Evolutionary conservation across 30 jellyfish, hydroid and myxozoan species (phyloP), one percentile per base, ranked within the genome.

Genomic region (Cassiopea xamachana): DNA sequence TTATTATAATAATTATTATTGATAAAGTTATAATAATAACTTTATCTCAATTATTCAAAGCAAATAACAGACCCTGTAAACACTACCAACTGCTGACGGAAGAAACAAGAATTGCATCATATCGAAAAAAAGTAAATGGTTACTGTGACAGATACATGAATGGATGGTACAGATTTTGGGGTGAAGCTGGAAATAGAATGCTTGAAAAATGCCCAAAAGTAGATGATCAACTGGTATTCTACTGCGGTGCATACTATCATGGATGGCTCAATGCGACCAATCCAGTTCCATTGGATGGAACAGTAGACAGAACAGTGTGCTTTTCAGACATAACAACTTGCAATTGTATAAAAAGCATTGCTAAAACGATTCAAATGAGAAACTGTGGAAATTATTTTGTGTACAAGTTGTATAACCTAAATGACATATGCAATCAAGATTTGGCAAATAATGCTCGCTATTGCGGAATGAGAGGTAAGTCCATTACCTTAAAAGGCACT

Each of bases 81-180:
- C 62, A 73, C 82, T 73, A 73, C 59, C 82, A 73, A 27, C 82
- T 73, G 9, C 39, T 73, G 82, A 73, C 82, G 12, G 82, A 73
- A 44, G 46, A 44, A 47, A 73, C 62, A 44, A 73, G 82, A 27
- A 6, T 47, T 44, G 82, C 60, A 73, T 47, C 60, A 16, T 73
- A 73, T 73, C 0, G 0, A 6, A 73, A 16, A 2, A 4, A 7
- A 10, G 39, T 13, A 46, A 73, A 73, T 59, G 59, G 46, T 7
- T 73, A 2, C n/a, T 73, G 82, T 44, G 82, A 73, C 62, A 0
- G 62, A 44, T 2, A 73, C 82, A 73, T 73, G 82, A 46, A 44
- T 13, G 59, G 59, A 44, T 73, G 82, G 82, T 73, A 73, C 39
- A 18, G 82, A 18, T 73, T 73, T 27, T 73, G 82, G 82, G 82